Percentiles rank a stretch among this genome's conserved stretches.
Evolutionary conservation across 2,113 vertebrate genomes (phyloP).

Genomic region (Octodon degus): DNA sequence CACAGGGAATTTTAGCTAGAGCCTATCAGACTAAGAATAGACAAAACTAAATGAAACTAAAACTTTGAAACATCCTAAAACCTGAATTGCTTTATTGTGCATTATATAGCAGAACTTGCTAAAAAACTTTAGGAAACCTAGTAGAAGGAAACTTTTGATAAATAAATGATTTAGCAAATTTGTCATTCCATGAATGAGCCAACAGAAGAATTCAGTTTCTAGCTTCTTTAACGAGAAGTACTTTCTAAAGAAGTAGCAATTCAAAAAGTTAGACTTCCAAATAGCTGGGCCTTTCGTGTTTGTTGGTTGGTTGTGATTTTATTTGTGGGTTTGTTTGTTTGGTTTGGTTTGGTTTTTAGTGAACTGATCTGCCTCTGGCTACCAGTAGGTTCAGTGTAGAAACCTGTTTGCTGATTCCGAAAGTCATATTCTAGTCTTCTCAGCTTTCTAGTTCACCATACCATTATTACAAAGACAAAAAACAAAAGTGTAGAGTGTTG

Average conservation of each 20-base stretch:
- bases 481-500: not conserved
- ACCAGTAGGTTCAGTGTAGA: not conserved
- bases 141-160: slow-evolving; percentile 30
- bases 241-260: slow-evolving; percentile 36
- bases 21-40: not conserved
- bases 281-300: not conserved
- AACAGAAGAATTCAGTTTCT: not conserved
- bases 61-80: not conserved
- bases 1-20: not conserved
- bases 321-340: not conserved
- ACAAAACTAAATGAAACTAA: slow-evolving; percentile 9
- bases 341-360: not conserved
- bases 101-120: not conserved
- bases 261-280: not conserved
- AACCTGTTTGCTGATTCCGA: slow-evolving; percentile 13
- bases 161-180: slow-evolving; percentile 16
- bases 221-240: not conserved
- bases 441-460: not conserved
- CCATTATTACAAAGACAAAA: not conserved
- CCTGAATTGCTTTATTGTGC: not conserved
- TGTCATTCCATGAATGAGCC: not conserved
- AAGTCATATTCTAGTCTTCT: not conserved
- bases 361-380: not conserved
- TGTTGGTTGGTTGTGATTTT: not conserved
- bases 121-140: not conserved